Conservation (phyloP, 2,113 vertebrate species). For the Nyctereutes procyonoides region DNA sequence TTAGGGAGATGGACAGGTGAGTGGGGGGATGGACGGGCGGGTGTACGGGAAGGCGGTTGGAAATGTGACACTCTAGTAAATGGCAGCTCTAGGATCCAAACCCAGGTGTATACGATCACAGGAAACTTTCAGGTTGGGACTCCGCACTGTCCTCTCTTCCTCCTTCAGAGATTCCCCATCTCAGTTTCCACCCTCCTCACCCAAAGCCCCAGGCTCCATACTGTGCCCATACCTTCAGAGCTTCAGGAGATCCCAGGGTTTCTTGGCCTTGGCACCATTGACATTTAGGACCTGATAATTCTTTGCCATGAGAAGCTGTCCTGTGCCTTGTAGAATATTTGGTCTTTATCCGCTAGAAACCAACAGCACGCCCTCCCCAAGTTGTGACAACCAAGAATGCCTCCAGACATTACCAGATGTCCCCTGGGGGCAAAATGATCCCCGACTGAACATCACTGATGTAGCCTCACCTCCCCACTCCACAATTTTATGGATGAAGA, state of each 20-base stretch:
- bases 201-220: neutral
- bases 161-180: constrained; percentile 1
- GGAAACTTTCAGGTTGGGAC: neutral
- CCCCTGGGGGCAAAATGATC: neutral
- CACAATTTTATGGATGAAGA: neutral
- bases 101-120: neutral
- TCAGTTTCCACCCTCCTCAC: constrained; percentile 56
- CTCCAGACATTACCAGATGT: neutral
- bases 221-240: neutral
- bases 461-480: neutral
- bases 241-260: neutral
- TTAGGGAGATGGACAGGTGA: accelerated
- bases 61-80: neutral
- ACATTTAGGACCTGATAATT: neutral
- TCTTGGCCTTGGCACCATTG: neutral
- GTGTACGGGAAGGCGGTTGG: accelerated
- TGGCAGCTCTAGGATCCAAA: neutral
- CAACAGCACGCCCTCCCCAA: neutral
- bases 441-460: neutral
- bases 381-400: neutral
- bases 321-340: neutral
- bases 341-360: neutral
- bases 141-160: neutral
- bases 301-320: neutral
- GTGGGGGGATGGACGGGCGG: too few species aligned